phyloP scores from a whole-genome alignment of 2,113 vertebrate genomes.

The Melospiza georgiana region DNA sequence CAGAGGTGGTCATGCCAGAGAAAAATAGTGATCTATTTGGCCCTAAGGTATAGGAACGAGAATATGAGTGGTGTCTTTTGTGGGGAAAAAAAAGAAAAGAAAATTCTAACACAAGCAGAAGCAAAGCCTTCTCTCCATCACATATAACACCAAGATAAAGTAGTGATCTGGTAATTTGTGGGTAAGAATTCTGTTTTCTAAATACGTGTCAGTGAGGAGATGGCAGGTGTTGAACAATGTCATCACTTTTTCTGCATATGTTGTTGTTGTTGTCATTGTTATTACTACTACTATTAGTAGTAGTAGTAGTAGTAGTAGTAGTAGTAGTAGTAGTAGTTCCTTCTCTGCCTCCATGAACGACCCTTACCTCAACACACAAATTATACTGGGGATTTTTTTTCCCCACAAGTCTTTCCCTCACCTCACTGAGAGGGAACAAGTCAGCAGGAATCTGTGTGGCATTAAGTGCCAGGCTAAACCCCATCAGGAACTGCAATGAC shows the following conservation, averaged over 20 bases:
- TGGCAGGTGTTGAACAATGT: background rate
- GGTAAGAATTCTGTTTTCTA: background rate
- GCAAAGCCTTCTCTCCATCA: background rate
- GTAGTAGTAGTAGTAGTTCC: no score
- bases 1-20: background rate
- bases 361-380: background rate
- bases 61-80: background rate
- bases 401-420: background rate
- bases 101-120: background rate
- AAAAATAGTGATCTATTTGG: background rate
- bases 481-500: background rate
- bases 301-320: no score
- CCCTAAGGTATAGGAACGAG: background rate
- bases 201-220: background rate
- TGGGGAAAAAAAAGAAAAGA: accelerated
- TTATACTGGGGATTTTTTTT: accelerated
- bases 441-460: background rate
- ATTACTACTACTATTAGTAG: background rate
- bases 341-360: background rate
- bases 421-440: background rate
- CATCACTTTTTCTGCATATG: background rate
- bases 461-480: background rate
- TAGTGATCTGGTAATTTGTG: background rate
- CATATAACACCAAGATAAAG: background rate
- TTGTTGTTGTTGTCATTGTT: background rate